Evolutionary conservation across 2,797 vertebrate genomes (phyloP), one percentile per base, ranked within the genome.

Genomic region (Peromyscus melanophrys): DNA sequence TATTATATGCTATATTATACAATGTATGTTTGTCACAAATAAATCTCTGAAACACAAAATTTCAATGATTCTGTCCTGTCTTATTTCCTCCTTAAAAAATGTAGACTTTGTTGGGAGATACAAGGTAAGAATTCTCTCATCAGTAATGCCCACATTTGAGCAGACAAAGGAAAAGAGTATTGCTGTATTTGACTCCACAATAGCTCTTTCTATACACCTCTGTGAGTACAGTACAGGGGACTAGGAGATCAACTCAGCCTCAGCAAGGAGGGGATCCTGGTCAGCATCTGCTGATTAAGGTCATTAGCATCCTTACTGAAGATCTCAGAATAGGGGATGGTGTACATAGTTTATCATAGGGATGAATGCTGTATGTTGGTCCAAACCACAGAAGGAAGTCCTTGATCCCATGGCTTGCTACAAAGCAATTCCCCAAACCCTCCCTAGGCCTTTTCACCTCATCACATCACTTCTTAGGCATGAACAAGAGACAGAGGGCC

Each of bases 281-380:
- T 59, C 34, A 31, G 2, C 31, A 27, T 93, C 69, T 31, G 23
- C 0, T 8, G 80, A 34, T 59, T 43, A 71, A 61, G 65, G 14
- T 34, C 25, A 8, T 61, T 25, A 90, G 83, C 16, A 69, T 52
- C 21, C 8, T 94, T 76, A 11, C 63, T 90, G 52, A 73, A 89
- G 37, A 96, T 43, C 73, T 96, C 90, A 90, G 71, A 52, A 52
- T 52, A 89, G 92, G 37, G 14, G 34, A 29, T 37, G n/a, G 92
- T 89, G 49, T 34, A 6, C 23, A 43, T 57, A 3, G 49, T 40
- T 55, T 23, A 76, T 87, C 34, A 49, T 2, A 49, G 31, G 73
- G 37, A 19, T 25, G 25, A 82, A 83, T 27, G 75, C n/a, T 34
- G 12, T 7, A 40, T 21, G 31, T 21, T 6, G 6, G 52, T 81